Evolutionary conservation across 1,140 invertebrate species (phyloP).

Genomic region (Drosophila sp.): DNA sequence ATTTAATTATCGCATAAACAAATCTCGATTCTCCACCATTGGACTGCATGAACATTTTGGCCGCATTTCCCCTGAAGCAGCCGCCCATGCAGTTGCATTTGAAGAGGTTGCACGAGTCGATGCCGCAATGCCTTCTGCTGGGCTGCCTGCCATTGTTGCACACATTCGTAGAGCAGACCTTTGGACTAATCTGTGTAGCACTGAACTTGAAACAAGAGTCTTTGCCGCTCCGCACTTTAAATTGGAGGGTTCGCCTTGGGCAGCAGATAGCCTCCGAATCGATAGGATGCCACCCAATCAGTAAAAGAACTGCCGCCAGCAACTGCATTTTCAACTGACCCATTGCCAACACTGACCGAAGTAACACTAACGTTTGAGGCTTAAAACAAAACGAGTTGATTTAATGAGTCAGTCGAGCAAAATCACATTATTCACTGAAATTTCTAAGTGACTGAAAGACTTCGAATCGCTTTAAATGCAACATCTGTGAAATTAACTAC

Average conservation of each 20-base stretch:
- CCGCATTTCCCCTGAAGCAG: not conserved
- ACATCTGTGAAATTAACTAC: not conserved
- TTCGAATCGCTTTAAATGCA: not conserved
- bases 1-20: slow-evolving; percentile 1
- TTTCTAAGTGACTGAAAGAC: too few species aligned
- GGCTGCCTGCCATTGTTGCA: slow-evolving; percentile 9
- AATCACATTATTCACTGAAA: too few species aligned
- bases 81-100: slow-evolving; percentile 9
- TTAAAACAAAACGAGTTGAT: too few species aligned
- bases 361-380: too few species aligned
- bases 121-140: slow-evolving; percentile 1
- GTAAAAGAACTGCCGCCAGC: not conserved
- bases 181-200: slow-evolving; percentile 5
- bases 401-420: too few species aligned
- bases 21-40: not conserved
- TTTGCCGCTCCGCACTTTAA: not conserved
- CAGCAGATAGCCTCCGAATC: not conserved
- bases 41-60: not conserved
- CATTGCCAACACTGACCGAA: not conserved
- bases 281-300: not conserved
- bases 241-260: not conserved
- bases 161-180: not conserved
- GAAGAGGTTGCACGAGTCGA: slow-evolving; percentile 12
- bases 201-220: not conserved
- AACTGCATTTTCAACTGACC: not conserved